Evolutionary conservation across 2,113 vertebrate species (phyloP), one percentile per base, ranked within the genome.

Genomic region (Brachirus orientalis): DNA sequence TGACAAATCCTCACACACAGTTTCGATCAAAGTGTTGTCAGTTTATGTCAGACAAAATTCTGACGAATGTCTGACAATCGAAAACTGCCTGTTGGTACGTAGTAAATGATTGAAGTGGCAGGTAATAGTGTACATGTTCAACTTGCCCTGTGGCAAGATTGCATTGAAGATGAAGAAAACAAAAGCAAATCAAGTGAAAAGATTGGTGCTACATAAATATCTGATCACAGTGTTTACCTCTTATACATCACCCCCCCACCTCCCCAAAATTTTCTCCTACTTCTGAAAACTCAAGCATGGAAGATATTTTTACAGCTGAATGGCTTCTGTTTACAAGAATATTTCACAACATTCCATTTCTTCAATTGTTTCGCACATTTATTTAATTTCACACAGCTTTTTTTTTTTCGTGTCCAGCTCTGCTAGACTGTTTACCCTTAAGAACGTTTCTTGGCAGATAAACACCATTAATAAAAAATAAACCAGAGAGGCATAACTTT

Each of bases 401-500:
- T 53, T 28, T 59, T 71, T 0, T 45, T 69, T 81, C 19, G 19
- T 9, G 6, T 17, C 18, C 45, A 62, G 0, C 52, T 37, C 46
- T 55, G 36, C 12, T 45, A 62, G 53, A 56, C 45, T 72, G 18
- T 86, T 78, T 63, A 67, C 51, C 22, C 40, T 63, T 60, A 8
- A 63, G 44, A 66, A 47, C 18, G 58, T 47, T 74, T 61, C 61
- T 62, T 35, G 20, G 55, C 69, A 57, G 58, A 82, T 86, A 83
- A 83, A 85, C 82, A 85, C 47, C 77, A 87, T 89, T 46, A 28
- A 28, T 28, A 28, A 28, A 28, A n/a, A 82, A 83, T 83, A 80
- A 88, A 76, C 47, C 67, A 86, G 67, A 50, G 44, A 60, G 45
- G 3, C 74, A 74, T 44, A 64, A 13, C 17, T 48, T 38, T 59